These are phyloP conservation scores for Rhizomys pruinosus DNA, from an alignment of 2,113 vertebrate genomes.

Conservation along the genomic window DNA sequence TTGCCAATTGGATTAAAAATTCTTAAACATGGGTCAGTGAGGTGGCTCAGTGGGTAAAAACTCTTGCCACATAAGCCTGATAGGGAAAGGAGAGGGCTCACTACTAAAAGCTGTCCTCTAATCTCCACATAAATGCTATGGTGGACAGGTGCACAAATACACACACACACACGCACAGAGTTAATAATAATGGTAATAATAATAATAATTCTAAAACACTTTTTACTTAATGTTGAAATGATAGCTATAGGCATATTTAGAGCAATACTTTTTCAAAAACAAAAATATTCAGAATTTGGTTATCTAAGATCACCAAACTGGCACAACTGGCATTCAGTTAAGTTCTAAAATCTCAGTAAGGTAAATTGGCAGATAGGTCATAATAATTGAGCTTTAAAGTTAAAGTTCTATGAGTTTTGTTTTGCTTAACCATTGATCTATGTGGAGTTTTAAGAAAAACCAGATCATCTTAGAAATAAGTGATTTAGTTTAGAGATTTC, in stretches of 20 bases:
- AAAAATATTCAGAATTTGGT: conserved; percentile 29
- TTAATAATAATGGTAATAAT: not conserved
- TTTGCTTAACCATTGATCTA: not conserved
- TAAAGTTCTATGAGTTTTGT: not conserved
- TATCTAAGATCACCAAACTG: not conserved
- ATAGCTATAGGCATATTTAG: not conserved
- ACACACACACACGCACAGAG: not conserved
- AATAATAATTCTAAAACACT: not conserved
- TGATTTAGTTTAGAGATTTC: conserved; percentile 7
- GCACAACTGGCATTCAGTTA: not conserved
- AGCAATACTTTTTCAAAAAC: conserved; percentile 23
- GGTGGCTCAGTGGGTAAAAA: not conserved
- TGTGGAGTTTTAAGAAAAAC: not conserved
- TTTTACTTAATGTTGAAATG: conserved; percentile 25
- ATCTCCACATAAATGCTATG: not conserved
- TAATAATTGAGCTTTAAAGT: not conserved
- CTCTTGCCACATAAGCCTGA: not conserved
- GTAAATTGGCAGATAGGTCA: not conserved
- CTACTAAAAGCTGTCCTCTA: not conserved
- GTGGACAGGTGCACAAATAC: not conserved
- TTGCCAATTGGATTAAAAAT: conserved; percentile 39
- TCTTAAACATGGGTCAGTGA: not conserved
- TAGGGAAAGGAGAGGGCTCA: not conserved
- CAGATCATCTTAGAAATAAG: conserved; percentile 3
- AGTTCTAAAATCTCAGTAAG: not conserved